Conservation (phyloP, 2,888 invertebrate genomes). For the Polyommatus iphigenia region DNA sequence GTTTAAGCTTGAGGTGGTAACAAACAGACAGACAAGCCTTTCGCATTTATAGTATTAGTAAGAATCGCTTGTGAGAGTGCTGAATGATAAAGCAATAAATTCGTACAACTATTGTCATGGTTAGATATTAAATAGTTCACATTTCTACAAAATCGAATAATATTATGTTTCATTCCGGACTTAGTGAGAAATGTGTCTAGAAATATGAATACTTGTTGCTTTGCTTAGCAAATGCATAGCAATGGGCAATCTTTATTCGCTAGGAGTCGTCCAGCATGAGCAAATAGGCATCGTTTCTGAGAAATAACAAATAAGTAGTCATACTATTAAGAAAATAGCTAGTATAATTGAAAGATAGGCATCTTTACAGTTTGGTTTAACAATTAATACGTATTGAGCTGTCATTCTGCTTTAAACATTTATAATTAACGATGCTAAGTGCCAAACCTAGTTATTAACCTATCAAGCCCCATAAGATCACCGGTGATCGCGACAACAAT, state of each 20-base stretch:
- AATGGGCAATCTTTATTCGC: background rate
- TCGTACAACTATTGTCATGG: background rate
- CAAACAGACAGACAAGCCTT: too few species aligned
- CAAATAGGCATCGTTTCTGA: background rate
- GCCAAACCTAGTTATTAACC: too few species aligned
- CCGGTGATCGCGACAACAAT: too few species aligned
- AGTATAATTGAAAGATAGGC: background rate
- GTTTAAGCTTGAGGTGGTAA: too few species aligned
- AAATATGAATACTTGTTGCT: slow-evolving; percentile 22
- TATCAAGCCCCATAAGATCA: too few species aligned
- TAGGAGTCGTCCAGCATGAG: background rate
- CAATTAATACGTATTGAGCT: too few species aligned
- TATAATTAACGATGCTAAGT: too few species aligned
- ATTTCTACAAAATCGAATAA: background rate
- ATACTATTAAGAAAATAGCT: background rate
- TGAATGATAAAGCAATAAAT: too few species aligned
- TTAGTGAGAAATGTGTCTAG: background rate
- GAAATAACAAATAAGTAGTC: slow-evolving; percentile 5
- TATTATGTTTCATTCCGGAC: background rate
- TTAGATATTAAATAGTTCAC: slow-evolving; percentile 1
- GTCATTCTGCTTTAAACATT: too few species aligned
- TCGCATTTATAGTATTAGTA: too few species aligned
- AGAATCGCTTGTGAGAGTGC: too few species aligned
- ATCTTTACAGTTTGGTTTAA: background rate
- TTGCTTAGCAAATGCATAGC: slow-evolving; percentile 12